Evolutionary conservation across 2,113 vertebrate species (phyloP).

Genomic region (Lampris incognitus): DNA sequence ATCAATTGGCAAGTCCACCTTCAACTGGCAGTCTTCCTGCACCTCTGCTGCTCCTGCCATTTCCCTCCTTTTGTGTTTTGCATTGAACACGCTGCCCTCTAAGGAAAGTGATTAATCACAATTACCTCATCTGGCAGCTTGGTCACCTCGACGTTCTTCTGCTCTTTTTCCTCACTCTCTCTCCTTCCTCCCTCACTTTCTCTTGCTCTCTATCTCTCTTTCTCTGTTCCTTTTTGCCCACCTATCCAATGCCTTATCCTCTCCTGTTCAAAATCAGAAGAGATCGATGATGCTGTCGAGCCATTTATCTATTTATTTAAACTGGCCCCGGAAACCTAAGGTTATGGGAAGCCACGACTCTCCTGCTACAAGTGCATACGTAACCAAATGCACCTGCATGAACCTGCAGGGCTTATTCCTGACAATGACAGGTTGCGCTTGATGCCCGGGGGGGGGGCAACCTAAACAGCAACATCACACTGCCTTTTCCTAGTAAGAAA

Average conservation of each 20-base stretch:
- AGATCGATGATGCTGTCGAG: conserved; percentile 78
- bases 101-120: conserved; percentile 81
- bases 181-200: conserved; percentile 19
- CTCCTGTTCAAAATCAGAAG: conserved; percentile 62
- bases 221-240: conserved; percentile 50
- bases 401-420: conserved; percentile 49
- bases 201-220: neutral
- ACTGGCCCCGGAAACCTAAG: conserved; percentile 57
- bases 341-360: conserved; percentile 57
- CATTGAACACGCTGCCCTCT: conserved; percentile 79
- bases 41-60: conserved; percentile 67
- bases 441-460: conserved; percentile 39
- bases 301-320: conserved; percentile 76
- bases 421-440: conserved; percentile 59
- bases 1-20: conserved; percentile 77
- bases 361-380: conserved; percentile 43
- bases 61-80: conserved; percentile 76
- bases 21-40: conserved; percentile 66
- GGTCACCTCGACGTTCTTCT: conserved; percentile 56
- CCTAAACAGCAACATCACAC: conserved; percentile 27
- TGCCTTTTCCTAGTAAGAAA: conserved; percentile 49
- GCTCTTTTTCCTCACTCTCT: conserved; percentile 28
- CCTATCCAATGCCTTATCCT: conserved; percentile 37
- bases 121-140: conserved; percentile 74
- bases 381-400: conserved; percentile 27